Base-by-base conservation (phyloP, 2,888 invertebrate species). In the Helicoverpa assulta region DNA sequence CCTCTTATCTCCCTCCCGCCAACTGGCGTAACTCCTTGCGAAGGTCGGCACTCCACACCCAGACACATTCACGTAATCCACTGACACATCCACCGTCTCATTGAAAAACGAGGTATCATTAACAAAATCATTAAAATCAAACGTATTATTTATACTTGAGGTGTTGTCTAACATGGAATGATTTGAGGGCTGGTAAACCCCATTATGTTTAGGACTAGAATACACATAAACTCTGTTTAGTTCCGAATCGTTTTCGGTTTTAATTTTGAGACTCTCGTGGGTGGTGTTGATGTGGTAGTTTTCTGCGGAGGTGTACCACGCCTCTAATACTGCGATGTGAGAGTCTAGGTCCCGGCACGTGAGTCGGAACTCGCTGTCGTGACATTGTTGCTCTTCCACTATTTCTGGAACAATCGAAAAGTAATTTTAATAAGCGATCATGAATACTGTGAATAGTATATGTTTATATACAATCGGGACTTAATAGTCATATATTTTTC, bases 341-440 rank as follows among this genome's bases (percentile, higher is more conserved):
- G 97, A 96, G 89, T 96, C 96, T 76, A 97, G 89, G 73, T 96
- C 96, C 40, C 97, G 96, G 83, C 97, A 97, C 5, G 97, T 97
- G 56, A 97, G 91, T 26, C 96, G 95, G 85, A 97, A 96, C 85
- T 96, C 95, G 88, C 93, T 96, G 85, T 96, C 96, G 89, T 96
- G 95, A 86, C 97, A 97, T 85, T 96, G 96, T 85, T 96, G 96
- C 85, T 96, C 96, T 88, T 96, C 96, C 67, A 97, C 97, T 81
- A 96, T 96, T 96, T 97, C 97, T 97, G 96, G 7, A 96, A 96
- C 86, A 86, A 90, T 72, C 4, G 37, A 51, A 72, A 55, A 21
- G n/a, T n/a, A n/a, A n/a, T n/a, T n/a, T n/a, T n/a, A n/a, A n/a
- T n/a, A n/a, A n/a, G n/a, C n/a, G n/a, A n/a, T n/a, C n/a, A n/a